Conservation (phyloP, 2,888 invertebrate genomes). For the Adelphocoris suturalis region DNA sequence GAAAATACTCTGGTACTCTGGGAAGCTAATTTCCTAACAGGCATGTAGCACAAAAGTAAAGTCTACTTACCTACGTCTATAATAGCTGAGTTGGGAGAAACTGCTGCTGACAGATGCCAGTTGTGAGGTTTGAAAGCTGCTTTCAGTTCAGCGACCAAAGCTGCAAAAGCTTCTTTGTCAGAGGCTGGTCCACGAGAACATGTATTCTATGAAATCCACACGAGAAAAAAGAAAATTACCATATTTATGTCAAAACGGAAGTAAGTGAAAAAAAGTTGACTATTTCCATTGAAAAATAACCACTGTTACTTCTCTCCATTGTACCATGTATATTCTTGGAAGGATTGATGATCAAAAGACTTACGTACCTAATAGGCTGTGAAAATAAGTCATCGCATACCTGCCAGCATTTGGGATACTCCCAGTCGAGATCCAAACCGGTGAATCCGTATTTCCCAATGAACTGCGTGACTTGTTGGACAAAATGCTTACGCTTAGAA, state of each 20-base stretch:
- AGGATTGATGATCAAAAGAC: too few relatives aligned
- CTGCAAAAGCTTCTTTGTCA: constrained; percentile 89
- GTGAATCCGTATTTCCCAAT: constrained; percentile 90
- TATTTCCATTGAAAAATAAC: too few relatives aligned
- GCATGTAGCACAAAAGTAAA: neutral
- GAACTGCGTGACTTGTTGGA: constrained; percentile 87
- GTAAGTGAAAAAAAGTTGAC: too few relatives aligned
- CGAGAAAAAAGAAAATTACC: constrained; percentile 62
- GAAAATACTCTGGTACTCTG: too few relatives aligned
- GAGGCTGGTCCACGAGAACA: constrained; percentile 84
- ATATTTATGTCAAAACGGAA: too few relatives aligned
- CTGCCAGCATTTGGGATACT: constrained; percentile 95
- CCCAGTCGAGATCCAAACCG: constrained; percentile 96
- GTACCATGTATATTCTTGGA: too few relatives aligned
- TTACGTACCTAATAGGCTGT: too few relatives aligned
- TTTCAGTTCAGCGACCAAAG: constrained; percentile 86
- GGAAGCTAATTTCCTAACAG: too few relatives aligned
- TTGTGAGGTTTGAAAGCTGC: constrained; percentile 82
- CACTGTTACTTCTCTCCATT: too few relatives aligned
- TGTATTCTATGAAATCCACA: constrained; percentile 59
- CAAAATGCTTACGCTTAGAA: constrained; percentile 84
- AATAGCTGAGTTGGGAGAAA: constrained; percentile 92
- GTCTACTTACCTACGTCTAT: constrained; percentile 84
- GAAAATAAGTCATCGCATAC: constrained; percentile 77
- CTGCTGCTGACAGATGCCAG: constrained; percentile 89